Evolutionary conservation across 1,140 invertebrate genomes (phyloP).

Genomic region (Pogonomyrmex californicus): DNA sequence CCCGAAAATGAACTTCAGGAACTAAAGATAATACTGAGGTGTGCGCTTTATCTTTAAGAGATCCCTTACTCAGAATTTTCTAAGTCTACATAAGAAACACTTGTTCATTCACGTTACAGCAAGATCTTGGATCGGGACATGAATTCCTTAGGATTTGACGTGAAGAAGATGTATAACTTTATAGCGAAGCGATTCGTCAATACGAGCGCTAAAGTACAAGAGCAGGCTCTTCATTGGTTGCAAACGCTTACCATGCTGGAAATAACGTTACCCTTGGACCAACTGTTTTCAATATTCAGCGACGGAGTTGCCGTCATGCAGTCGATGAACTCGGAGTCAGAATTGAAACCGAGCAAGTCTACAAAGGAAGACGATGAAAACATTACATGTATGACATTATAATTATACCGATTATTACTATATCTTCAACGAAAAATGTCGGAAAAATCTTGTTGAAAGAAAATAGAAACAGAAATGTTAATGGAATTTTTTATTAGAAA

Average conservation of each 20-base stretch:
- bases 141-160: conserved; percentile 97
- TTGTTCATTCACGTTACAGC: conserved; percentile 86
- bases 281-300: conserved; percentile 96
- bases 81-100: background rate
- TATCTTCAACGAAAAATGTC: background rate
- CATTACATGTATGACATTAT: conserved; percentile 87
- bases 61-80: background rate
- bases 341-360: conserved; percentile 85
- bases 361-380: conserved; percentile 82
- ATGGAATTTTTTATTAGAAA: background rate
- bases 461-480: background rate
- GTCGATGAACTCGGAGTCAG: conserved; percentile 85
- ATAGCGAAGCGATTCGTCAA: conserved; percentile 95
- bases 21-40: conserved; percentile 96
- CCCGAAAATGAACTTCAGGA: conserved; percentile 96
- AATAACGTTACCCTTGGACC: conserved; percentile 94
- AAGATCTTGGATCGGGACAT: conserved; percentile 99
- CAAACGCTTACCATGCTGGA: conserved; percentile 96
- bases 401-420: background rate
- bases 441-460: background rate
- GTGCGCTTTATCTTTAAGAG: conserved; percentile 50
- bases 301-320: conserved; percentile 92
- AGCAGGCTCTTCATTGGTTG: conserved; percentile 98
- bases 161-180: conserved; percentile 98
- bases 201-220: conserved; percentile 94